phyloP scores from a whole-genome alignment of 92 coral and sea anemone genomes.

The Montipora capitata region DNA sequence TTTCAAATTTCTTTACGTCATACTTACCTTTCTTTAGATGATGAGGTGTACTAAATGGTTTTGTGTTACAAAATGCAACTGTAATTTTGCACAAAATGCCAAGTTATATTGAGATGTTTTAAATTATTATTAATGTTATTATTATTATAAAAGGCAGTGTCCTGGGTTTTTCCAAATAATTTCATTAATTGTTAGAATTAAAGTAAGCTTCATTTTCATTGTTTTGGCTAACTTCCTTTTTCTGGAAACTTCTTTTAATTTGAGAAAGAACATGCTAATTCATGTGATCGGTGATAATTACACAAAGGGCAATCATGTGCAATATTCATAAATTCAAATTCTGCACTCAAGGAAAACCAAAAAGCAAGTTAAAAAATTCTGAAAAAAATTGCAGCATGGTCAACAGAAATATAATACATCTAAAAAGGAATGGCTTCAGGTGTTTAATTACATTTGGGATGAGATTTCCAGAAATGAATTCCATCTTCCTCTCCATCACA shows the following conservation, averaged over 20 bases:
- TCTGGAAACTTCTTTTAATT: conserved; percentile 16
- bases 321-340: too few relatives aligned
- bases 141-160: too few relatives aligned
- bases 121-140: not conserved
- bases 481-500: too few relatives aligned
- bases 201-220: not conserved
- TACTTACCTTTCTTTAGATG: not conserved
- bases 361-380: too few relatives aligned
- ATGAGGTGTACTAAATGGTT: too few relatives aligned
- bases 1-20: not conserved
- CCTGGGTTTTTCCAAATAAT: not conserved
- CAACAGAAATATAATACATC: not conserved
- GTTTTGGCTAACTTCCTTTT: conserved; percentile 26
- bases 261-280: not conserved
- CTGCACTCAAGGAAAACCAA: too few relatives aligned
- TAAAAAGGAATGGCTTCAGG: too few relatives aligned
- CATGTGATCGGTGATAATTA: not conserved
- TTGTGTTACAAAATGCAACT: not conserved
- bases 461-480: too few relatives aligned
- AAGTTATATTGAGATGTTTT: not conserved
- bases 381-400: not conserved
- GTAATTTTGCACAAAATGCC: not conserved
- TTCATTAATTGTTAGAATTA: not conserved
- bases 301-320: not conserved
- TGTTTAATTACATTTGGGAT: too few relatives aligned